Evolutionary conservation across 1,140 invertebrate genomes (phyloP).

Genomic region (Leptinotarsa defecta): DNA sequence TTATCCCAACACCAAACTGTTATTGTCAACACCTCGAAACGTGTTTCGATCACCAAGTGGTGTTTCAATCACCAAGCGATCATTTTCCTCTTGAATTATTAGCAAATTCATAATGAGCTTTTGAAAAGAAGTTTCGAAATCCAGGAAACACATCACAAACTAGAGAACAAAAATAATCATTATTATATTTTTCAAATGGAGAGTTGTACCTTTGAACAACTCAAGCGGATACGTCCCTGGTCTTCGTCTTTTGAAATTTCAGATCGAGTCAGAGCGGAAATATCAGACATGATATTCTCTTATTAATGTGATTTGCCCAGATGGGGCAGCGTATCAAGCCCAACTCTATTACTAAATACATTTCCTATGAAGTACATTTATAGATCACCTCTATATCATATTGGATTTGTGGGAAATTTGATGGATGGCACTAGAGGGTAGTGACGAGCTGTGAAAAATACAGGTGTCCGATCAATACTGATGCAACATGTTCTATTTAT

Average conservation of each 20-base stretch:
- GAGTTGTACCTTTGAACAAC: too few species aligned
- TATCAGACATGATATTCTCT: conserved; percentile 34
- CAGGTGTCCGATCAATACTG: background rate
- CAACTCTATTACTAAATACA: conserved; percentile 22
- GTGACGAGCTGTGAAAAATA: conserved; percentile 3
- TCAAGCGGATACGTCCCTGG: background rate
- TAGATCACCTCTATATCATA: conserved; percentile 7
- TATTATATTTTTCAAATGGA: too few species aligned
- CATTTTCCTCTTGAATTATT: too few species aligned
- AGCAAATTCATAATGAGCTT: too few species aligned
- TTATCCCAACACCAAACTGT: too few species aligned
- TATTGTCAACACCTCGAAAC: too few species aligned
- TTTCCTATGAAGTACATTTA: conserved; percentile 11
- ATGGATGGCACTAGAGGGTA: background rate
- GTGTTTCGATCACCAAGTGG: too few species aligned
- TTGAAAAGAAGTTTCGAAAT: too few species aligned
- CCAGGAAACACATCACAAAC: too few species aligned
- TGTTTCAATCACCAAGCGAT: too few species aligned
- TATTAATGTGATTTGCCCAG: conserved; percentile 35
- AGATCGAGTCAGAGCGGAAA: conserved; percentile 37
- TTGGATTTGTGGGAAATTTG: conserved; percentile 1
- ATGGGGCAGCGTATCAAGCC: conserved; percentile 4
- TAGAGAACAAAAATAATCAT: too few species aligned
- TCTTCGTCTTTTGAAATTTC: background rate
- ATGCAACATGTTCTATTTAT: background rate